Evolutionary conservation across 2,797 vertebrate species (phyloP), one percentile per base, ranked within the genome.

Genomic region (Semaprochilodus insignis): DNA sequence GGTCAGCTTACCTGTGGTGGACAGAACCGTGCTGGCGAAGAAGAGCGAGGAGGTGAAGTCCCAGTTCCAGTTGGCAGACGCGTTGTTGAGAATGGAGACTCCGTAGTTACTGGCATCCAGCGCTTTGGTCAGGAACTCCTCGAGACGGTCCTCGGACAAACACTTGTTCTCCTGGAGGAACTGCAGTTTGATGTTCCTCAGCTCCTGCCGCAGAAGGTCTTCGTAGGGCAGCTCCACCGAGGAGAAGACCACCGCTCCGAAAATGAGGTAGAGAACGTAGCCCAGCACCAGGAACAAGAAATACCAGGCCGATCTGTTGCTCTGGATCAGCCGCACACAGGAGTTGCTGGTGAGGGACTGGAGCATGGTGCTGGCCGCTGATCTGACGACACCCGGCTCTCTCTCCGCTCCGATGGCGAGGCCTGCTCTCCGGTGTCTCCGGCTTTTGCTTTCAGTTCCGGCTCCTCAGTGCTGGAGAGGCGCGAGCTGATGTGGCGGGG

Each of bases 1-100:
- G 31, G 1, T 31, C 31, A 31, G 16, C 63, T 10, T 23, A 48
- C 97, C 97, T 90, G 97, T 98, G 89, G 97, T 98, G 88, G 97
- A 98, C 72, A 99, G 93, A 85, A 99, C 97, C 0, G 97, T 99
- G 95, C 97, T 99, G 69, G 97, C 96, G 76, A 99, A 99, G 88
- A 99, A 99, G 85, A 99, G 93, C 3, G 98, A 95, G 0, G 98
- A 99, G 85, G 96, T 97, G 95, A 99, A 99, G 95, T 99, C 98
- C 98, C 97, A 99, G 92, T 99, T 99, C 97, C 97, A 98, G 93
- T 96, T 97, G 0, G 93, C 93, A 0, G 97, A 96, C 2, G 96
- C 96, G 90, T 99, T 99, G 86, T 97, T 96, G 71, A 99, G 96
- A 87, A 97, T 96, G 54, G 97, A 99, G 70, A 99, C 97, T 75